Percentiles rank a stretch among this genome's conserved stretches.
These are phyloP conservation scores for Mormyrus iriodes DNA, from an alignment of 2,113 vertebrate species.

Conservation along the genomic window DNA sequence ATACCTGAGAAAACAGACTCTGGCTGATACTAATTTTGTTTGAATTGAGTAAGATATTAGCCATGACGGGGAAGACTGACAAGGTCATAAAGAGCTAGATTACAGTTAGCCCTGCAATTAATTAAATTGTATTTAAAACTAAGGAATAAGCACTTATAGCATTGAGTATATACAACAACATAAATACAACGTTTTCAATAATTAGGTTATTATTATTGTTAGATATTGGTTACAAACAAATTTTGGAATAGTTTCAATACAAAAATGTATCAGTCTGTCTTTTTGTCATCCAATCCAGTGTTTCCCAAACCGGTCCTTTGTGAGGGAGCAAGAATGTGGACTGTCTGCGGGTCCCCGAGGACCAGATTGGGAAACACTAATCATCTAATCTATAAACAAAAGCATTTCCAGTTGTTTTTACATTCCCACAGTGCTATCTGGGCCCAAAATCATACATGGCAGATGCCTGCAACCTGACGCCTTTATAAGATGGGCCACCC, in stretches of 20 bases:
- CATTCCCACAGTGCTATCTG: neutral
- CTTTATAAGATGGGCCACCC: neutral
- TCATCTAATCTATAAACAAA: neutral
- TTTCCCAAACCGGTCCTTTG: neutral
- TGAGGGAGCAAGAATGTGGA: neutral
- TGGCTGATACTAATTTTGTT: slow-evolving; percentile 3
- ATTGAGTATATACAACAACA: neutral
- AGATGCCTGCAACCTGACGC: neutral
- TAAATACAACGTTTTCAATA: neutral
- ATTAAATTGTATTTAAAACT: neutral
- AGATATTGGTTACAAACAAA: neutral
- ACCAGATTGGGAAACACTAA: neutral
- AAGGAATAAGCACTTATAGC: neutral
- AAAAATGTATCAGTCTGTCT: neutral
- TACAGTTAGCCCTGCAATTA: neutral
- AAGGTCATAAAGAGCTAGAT: neutral
- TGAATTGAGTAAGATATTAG: neutral
- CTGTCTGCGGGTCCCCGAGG: neutral
- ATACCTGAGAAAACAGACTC: neutral
- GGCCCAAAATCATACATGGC: neutral
- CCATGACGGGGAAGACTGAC: neutral
- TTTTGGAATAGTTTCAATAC: neutral
- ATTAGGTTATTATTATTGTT: neutral
- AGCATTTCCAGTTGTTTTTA: neutral
- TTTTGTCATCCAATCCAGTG: neutral